Base-by-base conservation (phyloP, 2,888 invertebrate genomes). In the Eumacrocentrus americanus region DNA sequence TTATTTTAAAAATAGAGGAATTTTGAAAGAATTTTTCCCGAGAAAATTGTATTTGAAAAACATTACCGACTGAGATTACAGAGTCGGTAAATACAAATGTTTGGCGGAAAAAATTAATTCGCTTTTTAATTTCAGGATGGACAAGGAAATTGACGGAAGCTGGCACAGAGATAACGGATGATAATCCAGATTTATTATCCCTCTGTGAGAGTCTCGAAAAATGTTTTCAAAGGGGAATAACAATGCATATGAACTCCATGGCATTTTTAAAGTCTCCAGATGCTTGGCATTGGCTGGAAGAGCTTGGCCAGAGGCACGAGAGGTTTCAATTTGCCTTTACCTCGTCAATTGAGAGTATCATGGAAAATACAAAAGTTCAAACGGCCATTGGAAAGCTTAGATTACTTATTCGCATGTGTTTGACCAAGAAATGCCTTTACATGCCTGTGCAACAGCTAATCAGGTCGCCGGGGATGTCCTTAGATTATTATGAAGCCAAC, bases 181-280 rank as follows among this genome's bases (percentile, higher is more conserved):
- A 79, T 11, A 82, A 85, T 73, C 74, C 78, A 35, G 72, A 82
- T 61, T 74, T 88, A 11, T 67, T 77, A 48, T 73, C 77, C 6
- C 82, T 87, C 62, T 87, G 87, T 70, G 81, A 81, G 67, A 82
- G 82, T 60, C 69, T 87, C 42, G 87, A 88, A 74, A 82, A 77
- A 70, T 84, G 88, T 60, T 83, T 88, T 61, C 81, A 83, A 62
- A 82, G 83, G 70, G 88, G 87, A 16, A 76, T 88, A 14, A 69
- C 81, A 44, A 70, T 78, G 50, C 80, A 78, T 25, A 69, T 80
- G 44, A 81, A 77, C 65, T 72, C 77, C 2, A 74, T 82, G 58
- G 82, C 81, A 35, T 80, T 84, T 60, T 72, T 79, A 23, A 82
- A 81, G 69, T 73, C 76, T 55, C 78, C 80, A 9, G 83, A 84